Evolutionary conservation across 2,797 vertebrate genomes (phyloP), one percentile per base, ranked within the genome.

Genomic region (Lerista edwardsae): DNA sequence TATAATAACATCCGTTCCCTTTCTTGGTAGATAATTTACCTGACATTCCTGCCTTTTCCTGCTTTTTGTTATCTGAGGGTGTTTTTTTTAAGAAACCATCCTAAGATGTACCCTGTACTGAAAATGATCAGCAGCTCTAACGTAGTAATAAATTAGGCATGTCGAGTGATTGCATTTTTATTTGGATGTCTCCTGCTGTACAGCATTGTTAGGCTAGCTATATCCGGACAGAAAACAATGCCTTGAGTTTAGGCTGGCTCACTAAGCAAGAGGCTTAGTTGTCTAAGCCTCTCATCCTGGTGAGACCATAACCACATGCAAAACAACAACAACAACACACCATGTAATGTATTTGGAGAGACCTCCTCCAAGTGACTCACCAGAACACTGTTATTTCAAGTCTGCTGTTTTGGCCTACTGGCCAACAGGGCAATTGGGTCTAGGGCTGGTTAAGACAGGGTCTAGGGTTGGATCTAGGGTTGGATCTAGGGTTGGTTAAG

Each of bases 111-210:
- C 86, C 86, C 75, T 92, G 83, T 81, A 86, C 87, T 69, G 89
- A 73, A 57, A 90, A 83, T 67, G 80, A 25, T 47, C 41, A 78
- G 75, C 1, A 17, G 86, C 87, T 85, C 69, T 90, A 90, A 91
- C 82, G 64, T 90, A 91, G 89, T 0, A 80, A 59, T 86, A 74
- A 90, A 93, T 87, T 80, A 79, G 75, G 71, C 55, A 36, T 79
- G 75, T 83, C 79, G 80, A 74, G 68, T 77, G 34, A 68, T 23
- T 64, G 84, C 72, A 7, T 76, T 39, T 62, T 82, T 57, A 88
- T 90, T 77, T 86, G 31, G 8, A 41, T 77, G 61, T 61, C 68
- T 87, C 85, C 47, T 79, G 14, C 15, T 36, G 71, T 75, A 61
- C 31, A 75, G 25, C n/a, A 47, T 65, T 72, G 41, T 79, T 27